Base-by-base conservation (phyloP, 1,140 invertebrate genomes). In the Halictus rubicundus region DNA sequence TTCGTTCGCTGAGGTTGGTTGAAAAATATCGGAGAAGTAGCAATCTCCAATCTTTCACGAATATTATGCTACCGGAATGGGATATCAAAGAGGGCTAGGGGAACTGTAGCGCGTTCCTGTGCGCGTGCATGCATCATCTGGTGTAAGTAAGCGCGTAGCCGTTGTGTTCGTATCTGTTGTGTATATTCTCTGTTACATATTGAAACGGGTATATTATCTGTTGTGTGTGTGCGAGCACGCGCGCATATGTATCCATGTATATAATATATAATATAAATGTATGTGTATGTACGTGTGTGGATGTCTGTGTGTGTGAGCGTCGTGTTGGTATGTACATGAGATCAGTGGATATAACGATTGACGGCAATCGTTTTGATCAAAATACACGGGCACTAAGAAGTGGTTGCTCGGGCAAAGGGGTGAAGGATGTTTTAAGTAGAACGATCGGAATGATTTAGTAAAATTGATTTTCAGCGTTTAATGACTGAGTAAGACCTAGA, bases 401-500 rank as follows among this genome's bases (percentile, higher is more conserved):
- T 85, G 69, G 70, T 85, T 85, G 82, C 80, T 85, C 74, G 80
- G 68, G 69, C 68, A 54, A 79, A 54, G 77, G 69, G 73, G 68
- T 25, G 72, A 57, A 64, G 68, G 54, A 72, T 80, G 78, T 83
- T 81, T 82, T 73, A 68, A 69, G 54, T 65, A 75, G 80, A 84
- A 83, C 77, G 73, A 81, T 78, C 71, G 57, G 72, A 81, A 82
- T 81, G 79, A 78, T 78, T n/a, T 86, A 82, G 46, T 70, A 75
- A 57, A 52, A 73, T 82, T 84, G 87, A 87, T 85, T 89, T 90
- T 91, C 83, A 91, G 83, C 85, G 84, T 84, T 52, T 52, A 88
- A 90, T 89, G 88, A 89, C 86, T 93, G 93, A 93, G 84, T 94
- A 94, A 94, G 92, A 94, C 94, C 94, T 92, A 93, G 93, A 93